Percentiles rank a stretch among this genome's conserved stretches.
These are phyloP conservation scores for Valencia hispanica DNA, from an alignment of 2,797 vertebrate genomes.

Conservation along the genomic window DNA sequence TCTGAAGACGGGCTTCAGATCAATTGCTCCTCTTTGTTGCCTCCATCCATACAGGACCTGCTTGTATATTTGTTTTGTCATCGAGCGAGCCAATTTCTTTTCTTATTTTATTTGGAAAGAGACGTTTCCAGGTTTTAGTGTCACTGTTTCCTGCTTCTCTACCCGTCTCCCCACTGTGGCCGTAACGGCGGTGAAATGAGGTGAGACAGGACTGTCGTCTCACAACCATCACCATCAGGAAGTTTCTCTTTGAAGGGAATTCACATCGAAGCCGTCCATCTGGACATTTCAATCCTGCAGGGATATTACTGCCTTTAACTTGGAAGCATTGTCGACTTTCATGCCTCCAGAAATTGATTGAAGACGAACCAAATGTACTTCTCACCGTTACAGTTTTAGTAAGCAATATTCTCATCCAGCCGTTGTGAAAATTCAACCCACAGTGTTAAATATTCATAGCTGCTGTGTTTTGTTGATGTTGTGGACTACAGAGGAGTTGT, in stretches of 20 bases:
- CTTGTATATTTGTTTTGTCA: conserved; percentile 17
- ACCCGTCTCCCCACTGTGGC: background rate
- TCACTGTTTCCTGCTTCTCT: background rate
- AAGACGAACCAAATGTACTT: conserved; percentile 23
- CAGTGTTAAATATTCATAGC: conserved; percentile 28
- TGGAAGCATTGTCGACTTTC: background rate
- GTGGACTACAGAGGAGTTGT: background rate
- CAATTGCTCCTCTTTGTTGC: conserved; percentile 28
- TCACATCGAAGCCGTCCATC: conserved; percentile 2
- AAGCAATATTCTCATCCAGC: conserved; percentile 6
- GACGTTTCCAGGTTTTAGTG: background rate
- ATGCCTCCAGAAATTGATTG: background rate
- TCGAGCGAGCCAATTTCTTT: background rate
- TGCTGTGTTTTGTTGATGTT: background rate
- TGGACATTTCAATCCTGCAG: conserved; percentile 8
- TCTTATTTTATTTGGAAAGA: background rate
- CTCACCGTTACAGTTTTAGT: conserved; percentile 12
- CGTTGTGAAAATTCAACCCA: background rate
- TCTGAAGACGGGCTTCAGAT: conserved; percentile 35
- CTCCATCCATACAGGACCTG: background rate
- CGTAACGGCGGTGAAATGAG: background rate
- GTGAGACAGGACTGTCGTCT: accelerated
- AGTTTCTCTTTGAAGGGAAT: conserved; percentile 15
- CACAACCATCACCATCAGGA: background rate
- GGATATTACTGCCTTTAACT: background rate